Base-by-base conservation (phyloP, 2,888 invertebrate genomes). In the Torymus tubicola region DNA sequence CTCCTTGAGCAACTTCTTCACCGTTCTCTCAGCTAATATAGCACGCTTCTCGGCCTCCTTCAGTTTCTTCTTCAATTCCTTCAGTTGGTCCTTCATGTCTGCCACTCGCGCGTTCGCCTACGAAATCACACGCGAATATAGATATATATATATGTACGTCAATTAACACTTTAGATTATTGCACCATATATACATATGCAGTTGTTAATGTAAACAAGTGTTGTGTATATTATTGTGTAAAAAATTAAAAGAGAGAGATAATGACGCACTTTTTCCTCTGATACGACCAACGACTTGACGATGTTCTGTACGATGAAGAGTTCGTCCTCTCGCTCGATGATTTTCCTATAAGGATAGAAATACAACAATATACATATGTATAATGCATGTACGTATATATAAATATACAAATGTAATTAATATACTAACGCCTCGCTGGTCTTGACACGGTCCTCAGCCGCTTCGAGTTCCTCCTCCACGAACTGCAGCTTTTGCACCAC, bases 391-490 rank as follows among this genome's bases (percentile, higher is more conserved):
- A 8, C 42, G 0, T 42, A 8, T 8, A 42, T 42, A 42, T 8
- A 42, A 8, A 42, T 13, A 12, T 11, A 64, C 12, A 14, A 12
- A 24, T 21, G 12, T 42, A 11, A 58, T n/a, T n/a, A n/a, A n/a
- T n/a, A n/a, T 82, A 90, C 91, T 89, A 87, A 93, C 93, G 92
- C 91, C 87, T 94, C 94, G 87, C 94, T 94, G 85, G 93, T 93
- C 87, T 94, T 94, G 84, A 94, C 93, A 86, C 94, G 92, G 87
- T 94, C 94, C 91, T 95, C 94, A 67, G 94, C 94, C 82, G 93
- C 92, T 90, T 95, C 94, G 85, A 94, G 91, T 89, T 94, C 94
- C 84, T 94, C 94, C 89, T 94, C 94, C 89, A 94, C 93, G 91
- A 94, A 93, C 85, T 93, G 93, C 89, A 94, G 90, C 89, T 94